Conservation (phyloP, 64 coral and sea anemone species). For the Platygyra sinensis region DNA sequence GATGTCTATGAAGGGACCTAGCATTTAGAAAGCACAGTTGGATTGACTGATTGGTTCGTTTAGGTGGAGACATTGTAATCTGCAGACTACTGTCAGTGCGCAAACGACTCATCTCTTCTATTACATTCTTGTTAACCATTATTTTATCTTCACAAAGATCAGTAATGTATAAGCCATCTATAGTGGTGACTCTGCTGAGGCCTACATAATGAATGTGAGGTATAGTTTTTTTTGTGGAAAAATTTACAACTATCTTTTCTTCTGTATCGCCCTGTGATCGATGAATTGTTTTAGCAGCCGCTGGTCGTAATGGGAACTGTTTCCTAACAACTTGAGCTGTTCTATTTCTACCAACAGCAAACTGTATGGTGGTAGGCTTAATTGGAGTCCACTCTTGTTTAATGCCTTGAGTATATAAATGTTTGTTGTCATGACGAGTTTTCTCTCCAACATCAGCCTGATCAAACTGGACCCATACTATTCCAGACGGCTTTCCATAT, state of each 20-base stretch:
- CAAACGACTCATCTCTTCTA: constrained; percentile 2
- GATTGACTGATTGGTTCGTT: neutral
- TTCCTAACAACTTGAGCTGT: constrained; percentile 48
- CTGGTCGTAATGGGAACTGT: constrained; percentile 38
- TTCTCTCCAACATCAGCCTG: constrained; percentile 39
- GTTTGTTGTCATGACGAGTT: constrained; percentile 42
- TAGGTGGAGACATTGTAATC: neutral
- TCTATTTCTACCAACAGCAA: constrained; percentile 64
- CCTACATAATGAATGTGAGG: constrained; percentile 45
- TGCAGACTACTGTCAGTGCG: neutral
- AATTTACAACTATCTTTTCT: constrained; percentile 43
- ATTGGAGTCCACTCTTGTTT: constrained; percentile 53
- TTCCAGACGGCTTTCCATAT: constrained; percentile 27
- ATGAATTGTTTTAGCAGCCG: constrained; percentile 59
- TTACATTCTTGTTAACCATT: constrained; percentile 1
- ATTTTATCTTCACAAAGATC: constrained; percentile 10
- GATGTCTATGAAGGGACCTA: constrained; percentile 35
- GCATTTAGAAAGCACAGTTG: constrained; percentile 11
- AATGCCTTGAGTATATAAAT: constrained; percentile 40
- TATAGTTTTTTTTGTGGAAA: constrained; percentile 28
- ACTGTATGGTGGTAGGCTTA: constrained; percentile 49
- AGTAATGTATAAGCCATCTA: constrained; percentile 36
- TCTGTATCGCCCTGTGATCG: constrained; percentile 60
- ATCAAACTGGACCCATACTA: constrained; percentile 57
- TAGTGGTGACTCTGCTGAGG: constrained; percentile 30